Percentiles rank a stretch among this genome's conserved stretches.
These are phyloP conservation scores for Drosophila leontia DNA, from an alignment of 1,140 invertebrate genomes.

Conservation along the genomic window DNA sequence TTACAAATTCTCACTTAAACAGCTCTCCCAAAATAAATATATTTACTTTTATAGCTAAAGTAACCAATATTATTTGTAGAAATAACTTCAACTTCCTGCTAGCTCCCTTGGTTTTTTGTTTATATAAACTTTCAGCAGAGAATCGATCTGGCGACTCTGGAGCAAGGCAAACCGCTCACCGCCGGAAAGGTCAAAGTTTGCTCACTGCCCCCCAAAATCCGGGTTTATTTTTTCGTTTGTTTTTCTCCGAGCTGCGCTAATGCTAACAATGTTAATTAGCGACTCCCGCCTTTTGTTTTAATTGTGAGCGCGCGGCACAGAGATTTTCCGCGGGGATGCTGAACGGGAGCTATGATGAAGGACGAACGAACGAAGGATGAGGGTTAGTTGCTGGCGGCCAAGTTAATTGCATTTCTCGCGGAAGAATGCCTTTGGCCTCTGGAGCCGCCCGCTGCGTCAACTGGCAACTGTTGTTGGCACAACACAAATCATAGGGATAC, in stretches of 20 bases:
- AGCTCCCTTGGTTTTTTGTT: not conserved
- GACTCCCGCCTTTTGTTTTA: constrained; percentile 56
- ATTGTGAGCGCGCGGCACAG: constrained; percentile 29
- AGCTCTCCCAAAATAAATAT: not conserved
- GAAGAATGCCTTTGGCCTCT: constrained; percentile 64
- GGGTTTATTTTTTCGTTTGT: constrained; percentile 15
- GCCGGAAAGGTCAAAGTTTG: constrained; percentile 45
- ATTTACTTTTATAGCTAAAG: not conserved
- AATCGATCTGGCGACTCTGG: constrained; percentile 32
- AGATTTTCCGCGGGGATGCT: constrained; percentile 36
- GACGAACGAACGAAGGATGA: not conserved
- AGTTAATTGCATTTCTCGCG: constrained; percentile 76
- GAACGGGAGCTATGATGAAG: not conserved
- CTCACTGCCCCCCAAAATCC: constrained; percentile 17
- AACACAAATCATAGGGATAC: constrained; percentile 67
- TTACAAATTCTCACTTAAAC: not conserved
- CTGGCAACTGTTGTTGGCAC: constrained; percentile 74
- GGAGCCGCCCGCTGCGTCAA: constrained; percentile 49
- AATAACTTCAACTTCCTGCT: not conserved
- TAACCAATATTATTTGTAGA: not conserved
- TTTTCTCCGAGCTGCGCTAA: constrained; percentile 28
- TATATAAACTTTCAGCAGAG: constrained; percentile 3
- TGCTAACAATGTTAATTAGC: constrained; percentile 70
- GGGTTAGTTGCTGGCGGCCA: constrained; percentile 41
- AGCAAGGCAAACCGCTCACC: not conserved